These are phyloP conservation scores for Pachyramphus minor DNA, from an alignment of 2,113 vertebrate genomes.

Conservation along the genomic window DNA sequence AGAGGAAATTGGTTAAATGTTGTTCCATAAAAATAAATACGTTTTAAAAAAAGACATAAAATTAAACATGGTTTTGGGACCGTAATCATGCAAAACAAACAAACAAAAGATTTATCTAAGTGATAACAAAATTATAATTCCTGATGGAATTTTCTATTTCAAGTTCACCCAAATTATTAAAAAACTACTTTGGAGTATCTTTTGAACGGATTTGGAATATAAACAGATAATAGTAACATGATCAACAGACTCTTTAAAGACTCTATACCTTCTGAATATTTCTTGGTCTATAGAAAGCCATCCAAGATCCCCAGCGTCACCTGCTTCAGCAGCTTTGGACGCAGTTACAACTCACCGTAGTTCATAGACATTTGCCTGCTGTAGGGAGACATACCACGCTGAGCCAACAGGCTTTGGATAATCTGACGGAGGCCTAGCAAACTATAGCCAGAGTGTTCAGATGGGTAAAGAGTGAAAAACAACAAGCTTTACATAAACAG, in stretches of 20 bases:
- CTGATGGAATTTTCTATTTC: background rate
- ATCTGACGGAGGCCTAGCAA: background rate
- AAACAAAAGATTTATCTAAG: background rate
- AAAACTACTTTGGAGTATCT: background rate
- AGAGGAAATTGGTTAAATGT: background rate
- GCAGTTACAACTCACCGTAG: accelerated
- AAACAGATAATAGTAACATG: background rate
- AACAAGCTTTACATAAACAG: background rate
- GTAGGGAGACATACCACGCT: background rate
- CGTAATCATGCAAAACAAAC: background rate
- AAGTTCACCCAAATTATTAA: background rate
- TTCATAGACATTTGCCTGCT: background rate
- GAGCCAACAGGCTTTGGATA: background rate
- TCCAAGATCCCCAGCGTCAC: background rate
- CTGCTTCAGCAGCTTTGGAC: accelerated
- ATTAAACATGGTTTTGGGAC: background rate
- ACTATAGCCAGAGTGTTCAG: background rate
- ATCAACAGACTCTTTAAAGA: background rate
- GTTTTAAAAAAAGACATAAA: background rate
- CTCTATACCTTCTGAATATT: background rate
- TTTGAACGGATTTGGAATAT: background rate
- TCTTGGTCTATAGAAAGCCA: background rate
- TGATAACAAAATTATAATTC: background rate
- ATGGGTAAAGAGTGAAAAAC: background rate
- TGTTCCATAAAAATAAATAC: background rate